A percentile compares a stretch with the other conserved stretches of the same genome.
phyloP scores from a whole-genome alignment of 2,888 invertebrate genomes.

The Hypolimnas misippus region DNA sequence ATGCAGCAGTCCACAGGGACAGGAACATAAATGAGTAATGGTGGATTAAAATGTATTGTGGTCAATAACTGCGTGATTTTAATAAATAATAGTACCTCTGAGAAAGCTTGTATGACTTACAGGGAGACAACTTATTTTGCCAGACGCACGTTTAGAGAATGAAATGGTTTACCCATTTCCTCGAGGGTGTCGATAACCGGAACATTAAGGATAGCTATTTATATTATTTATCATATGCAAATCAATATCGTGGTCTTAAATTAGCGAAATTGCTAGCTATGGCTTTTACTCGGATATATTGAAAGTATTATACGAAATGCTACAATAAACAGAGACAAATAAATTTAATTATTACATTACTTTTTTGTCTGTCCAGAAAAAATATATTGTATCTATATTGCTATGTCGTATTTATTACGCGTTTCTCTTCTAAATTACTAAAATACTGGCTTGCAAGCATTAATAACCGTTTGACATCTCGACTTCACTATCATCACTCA shows the following conservation, averaged over 20 bases:
- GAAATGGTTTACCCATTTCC: conserved; percentile 5
- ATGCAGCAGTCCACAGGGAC: conserved; percentile 1
- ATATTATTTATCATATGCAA: not conserved
- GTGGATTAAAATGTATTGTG: conserved; percentile 13
- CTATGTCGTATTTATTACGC: no score
- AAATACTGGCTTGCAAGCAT: no score
- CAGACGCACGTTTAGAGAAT: not conserved
- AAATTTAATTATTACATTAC: no score
- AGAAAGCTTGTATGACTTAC: not conserved
- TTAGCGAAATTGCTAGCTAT: not conserved
- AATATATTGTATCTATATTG: no score
- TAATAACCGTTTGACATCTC: no score
- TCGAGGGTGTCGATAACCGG: not conserved
- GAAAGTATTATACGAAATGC: no score
- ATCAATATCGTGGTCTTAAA: not conserved
- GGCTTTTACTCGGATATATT: no score
- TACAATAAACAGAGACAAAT: no score
- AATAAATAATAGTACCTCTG: conserved; percentile 6
- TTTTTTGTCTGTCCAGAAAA: no score
- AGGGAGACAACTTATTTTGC: not conserved
- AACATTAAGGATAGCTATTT: not conserved
- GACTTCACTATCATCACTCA: no score
- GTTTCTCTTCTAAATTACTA: no score
- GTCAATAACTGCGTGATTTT: not conserved
- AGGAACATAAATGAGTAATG: conserved; percentile 27